phyloP scores from a whole-genome alignment of 1,140 invertebrate species.

The Ostrea edulis region DNA sequence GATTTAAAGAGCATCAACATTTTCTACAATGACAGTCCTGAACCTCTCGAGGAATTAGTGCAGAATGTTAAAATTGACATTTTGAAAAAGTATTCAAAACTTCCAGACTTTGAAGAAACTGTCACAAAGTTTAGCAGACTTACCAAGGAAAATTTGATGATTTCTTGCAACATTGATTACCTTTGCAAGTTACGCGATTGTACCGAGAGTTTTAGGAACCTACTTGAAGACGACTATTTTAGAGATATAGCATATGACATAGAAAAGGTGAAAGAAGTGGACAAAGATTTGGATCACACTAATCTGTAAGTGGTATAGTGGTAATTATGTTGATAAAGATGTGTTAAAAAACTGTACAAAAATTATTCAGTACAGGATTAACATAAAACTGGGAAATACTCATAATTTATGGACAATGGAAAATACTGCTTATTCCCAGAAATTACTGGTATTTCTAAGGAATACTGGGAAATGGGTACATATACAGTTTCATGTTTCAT shows the following conservation, averaged over 20 bases:
- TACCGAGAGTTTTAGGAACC: neutral
- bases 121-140: neutral
- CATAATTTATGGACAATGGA: no score
- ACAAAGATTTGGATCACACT: neutral
- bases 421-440: no score
- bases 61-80: slow-evolving; percentile 6
- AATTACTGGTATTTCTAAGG: no score
- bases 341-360: no score
- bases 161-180: neutral
- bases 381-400: no score
- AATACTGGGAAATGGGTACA: no score
- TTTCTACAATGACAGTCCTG: neutral
- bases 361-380: no score
- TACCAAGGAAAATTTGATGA: neutral
- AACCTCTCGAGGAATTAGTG: neutral
- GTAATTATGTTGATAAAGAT: no score
- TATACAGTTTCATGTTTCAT: no score
- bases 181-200: no score
- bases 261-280: neutral
- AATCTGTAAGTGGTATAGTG: slow-evolving; percentile 18
- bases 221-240: neutral
- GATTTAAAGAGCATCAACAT: neutral
- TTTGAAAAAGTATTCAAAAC: neutral
- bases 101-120: neutral
- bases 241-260: neutral